These are phyloP conservation scores for Pristionchus japonicus DNA, from an alignment of 2,888 invertebrate genomes.

Conservation along the genomic window DNA sequence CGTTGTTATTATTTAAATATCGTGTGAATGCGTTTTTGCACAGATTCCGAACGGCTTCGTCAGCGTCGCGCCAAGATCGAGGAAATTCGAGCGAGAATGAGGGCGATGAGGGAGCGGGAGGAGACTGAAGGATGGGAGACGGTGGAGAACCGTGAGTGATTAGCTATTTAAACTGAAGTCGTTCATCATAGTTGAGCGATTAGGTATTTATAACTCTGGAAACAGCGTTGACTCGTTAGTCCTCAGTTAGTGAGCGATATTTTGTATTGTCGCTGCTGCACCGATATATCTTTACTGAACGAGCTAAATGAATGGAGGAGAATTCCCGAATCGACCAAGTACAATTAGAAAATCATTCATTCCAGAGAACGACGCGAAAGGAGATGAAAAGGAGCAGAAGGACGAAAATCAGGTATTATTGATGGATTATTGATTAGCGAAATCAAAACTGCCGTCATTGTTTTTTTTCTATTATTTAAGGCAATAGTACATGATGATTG, in stretches of 20 bases:
- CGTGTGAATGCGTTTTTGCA: not conserved
- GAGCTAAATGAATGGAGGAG: too few species aligned
- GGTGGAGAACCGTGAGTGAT: not conserved
- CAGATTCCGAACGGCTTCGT: not conserved
- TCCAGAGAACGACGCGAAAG: not conserved
- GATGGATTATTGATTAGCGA: not conserved
- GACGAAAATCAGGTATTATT: not conserved
- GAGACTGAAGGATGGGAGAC: not conserved
- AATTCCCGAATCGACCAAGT: too few species aligned
- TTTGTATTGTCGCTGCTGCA: too few species aligned
- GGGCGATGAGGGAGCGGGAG: not conserved
- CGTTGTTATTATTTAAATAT: not conserved
- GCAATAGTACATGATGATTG: too few species aligned
- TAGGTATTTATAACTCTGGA: too few species aligned
- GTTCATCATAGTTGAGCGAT: too few species aligned
- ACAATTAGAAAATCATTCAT: not conserved
- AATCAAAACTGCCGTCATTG: not conserved
- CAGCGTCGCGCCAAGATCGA: constrained; percentile 14
- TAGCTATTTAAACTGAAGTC: too few species aligned
- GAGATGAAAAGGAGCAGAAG: not conserved
- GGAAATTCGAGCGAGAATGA: constrained; percentile 14
- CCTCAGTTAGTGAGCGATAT: too few species aligned
- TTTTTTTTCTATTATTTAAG: too few species aligned
- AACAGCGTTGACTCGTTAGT: too few species aligned
- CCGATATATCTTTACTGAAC: too few species aligned